Base-by-base conservation (phyloP, 2,888 invertebrate genomes). In the Cryptocephalus primarius region DNA sequence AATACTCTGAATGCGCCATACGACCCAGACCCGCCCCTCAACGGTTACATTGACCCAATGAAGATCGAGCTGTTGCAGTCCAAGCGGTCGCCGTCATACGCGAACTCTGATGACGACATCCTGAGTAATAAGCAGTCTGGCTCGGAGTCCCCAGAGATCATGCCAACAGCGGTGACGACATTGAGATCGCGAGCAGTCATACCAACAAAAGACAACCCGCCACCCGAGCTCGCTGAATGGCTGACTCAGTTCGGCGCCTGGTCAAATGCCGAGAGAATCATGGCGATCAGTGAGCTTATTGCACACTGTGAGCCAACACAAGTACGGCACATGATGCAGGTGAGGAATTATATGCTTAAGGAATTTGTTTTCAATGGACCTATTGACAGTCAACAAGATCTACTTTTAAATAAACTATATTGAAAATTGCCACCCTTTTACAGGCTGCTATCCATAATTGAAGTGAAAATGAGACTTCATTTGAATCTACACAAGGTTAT, bases 291-390 rank as follows among this genome's bases (percentile, higher is more conserved):
- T 66, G 85, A 88, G 56, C 75, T 97, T 54, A 93, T 96, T 51
- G 85, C 82, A 50, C 51, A 58, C 33, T 95, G 95, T 72, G 90
- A 92, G 55, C 87, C 92, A 0, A 87, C 88, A 42, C 92, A 96
- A 72, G 92, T 60, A 8, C 84, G 95, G 32, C 91, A 96, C 70
- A 89, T 99, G 88, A 94, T 96, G 90, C 87, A 91, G 69, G 55
- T 55, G 39, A 46, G 43, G 32, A 32, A 4, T 36, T 22, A 6
- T 2, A 22, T n/a, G n/a, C n/a, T n/a, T n/a, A n/a, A n/a, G n/a
- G n/a, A n/a, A n/a, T n/a, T n/a, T n/a, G n/a, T n/a, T n/a, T n/a
- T n/a, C n/a, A n/a, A n/a, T n/a, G n/a, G n/a, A n/a, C n/a, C n/a
- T n/a, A n/a, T n/a, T n/a, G n/a, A n/a, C n/a, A n/a, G n/a, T n/a